Conservation (phyloP, 2,888 invertebrate species). For the Thereva unica region DNA sequence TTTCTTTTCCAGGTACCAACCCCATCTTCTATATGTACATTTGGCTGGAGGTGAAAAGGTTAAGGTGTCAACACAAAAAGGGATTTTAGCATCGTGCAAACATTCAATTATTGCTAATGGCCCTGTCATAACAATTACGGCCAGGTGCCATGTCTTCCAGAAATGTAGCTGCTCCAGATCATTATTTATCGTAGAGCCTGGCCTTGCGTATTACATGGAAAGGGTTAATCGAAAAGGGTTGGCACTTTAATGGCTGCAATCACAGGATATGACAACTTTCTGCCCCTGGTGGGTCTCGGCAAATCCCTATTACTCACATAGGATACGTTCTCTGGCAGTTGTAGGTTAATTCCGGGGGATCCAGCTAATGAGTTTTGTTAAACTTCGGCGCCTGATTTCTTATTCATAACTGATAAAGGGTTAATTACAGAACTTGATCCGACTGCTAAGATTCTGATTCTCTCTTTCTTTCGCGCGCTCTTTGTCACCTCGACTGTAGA, state of each 20-base stretch:
- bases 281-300: neutral
- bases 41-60: constrained; percentile 15
- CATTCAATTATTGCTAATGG: constrained; percentile 41
- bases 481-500: too few species aligned
- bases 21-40: constrained; percentile 4
- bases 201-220: constrained; percentile 18
- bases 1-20: constrained; percentile 3
- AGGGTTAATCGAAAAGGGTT: constrained; percentile 34
- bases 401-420: too few species aligned
- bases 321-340: neutral
- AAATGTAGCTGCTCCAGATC: constrained; percentile 25
- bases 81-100: constrained; percentile 36
- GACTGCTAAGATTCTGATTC: too few species aligned
- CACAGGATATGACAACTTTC: constrained; percentile 18
- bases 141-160: constrained; percentile 29
- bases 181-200: constrained; percentile 25
- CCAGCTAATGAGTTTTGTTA: too few species aligned
- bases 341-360: too few species aligned
- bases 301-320: neutral
- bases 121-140: constrained; percentile 37
- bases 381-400: too few species aligned
- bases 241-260: constrained; percentile 23
- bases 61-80: constrained; percentile 31
- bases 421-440: too few species aligned
- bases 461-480: too few species aligned